Base-by-base conservation (phyloP, 2,797 vertebrate species). In the Danio aesculapii region DNA sequence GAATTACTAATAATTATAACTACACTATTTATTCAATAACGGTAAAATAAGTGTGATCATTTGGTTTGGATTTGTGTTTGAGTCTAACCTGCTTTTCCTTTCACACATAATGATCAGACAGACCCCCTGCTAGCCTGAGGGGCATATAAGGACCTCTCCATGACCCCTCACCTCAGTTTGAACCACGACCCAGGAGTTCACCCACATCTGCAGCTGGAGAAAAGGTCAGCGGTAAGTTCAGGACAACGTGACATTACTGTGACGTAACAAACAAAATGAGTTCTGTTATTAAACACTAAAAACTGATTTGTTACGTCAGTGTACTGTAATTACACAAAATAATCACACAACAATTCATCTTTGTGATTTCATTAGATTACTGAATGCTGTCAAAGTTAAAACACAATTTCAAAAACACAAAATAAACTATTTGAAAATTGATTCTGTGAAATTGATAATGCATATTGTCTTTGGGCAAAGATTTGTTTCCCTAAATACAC, bases 131-230 rank as follows among this genome's bases (percentile, higher is more conserved):
- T 49, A 49, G 50, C 70, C 52, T 9, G 11, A 66, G 52, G 77
- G 78, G 64, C 70, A 73, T 1, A 13, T 16, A 50, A 58, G 5
- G 43, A 73, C 69, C 70, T 66, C 44, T n/a, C 4, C 61, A 5
- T 73, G 52, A 81, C 78, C 78, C 78, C 52, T 74, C 61, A 66
- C 78, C 78, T 47, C 69, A 58, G 62, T 49, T 49, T 81, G 69
- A 81, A 49, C 77, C 16, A 10, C 10, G 49, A 53, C n/a, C 59
- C 68, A 30, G 6, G 47, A 79, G 77, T 71, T 72, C 68, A 72
- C 61, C 77, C 53, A 50, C 58, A 62, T 62, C 39, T 64, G 61
- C 39, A 17, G 57, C 77, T 71, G 58, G 11, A 71, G 76, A 19
- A n/a, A 62, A 62, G 43, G 61, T 72, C 68, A 46, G n/a, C 1